Base-by-base conservation (phyloP, 2,888 invertebrate species). In the Sussaba pulchella region DNA sequence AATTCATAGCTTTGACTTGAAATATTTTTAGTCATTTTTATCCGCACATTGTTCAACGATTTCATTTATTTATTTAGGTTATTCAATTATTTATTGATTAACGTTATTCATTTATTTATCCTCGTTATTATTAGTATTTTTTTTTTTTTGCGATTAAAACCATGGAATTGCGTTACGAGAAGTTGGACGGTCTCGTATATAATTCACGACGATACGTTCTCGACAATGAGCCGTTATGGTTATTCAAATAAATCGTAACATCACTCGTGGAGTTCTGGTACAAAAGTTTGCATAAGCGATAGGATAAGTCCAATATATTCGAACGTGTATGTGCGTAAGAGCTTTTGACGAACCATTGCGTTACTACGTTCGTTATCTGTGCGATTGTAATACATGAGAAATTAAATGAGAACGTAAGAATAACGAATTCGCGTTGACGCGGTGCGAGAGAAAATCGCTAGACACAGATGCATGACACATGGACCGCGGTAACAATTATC, bases 401-500 rank as follows among this genome's bases (percentile, higher is more conserved):
- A 52, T 5, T 2, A 24, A 21, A 9, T n/a, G 12, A 47, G 17
- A 47, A 17, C 8, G 17, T 17, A 4, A 5, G 8, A 3, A 17
- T 1, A 47, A 6, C 6, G 10, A 21, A 21, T 19, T 10, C 3
- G 50, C 9, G 9, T 31, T 31, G 36, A 8, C 10, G 50, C 39
- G 14, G 39, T 26, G 31, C 9, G 50, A 70, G 45, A 31, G n/a
- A 31, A 69, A 47, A 19, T 8, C 2, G 26, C 12, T 19, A 24
- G 57, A 41, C 19, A 19, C 76, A 70, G 69, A 76, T 70, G 76
- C 52, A 76, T 14, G 17, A 19, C 75, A 75, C 52, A 61, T 75
- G 75, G 75, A 54, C 61, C 26, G 61, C 50, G 36, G 24, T 31
- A 54, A 63, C 61, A 59, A 74, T 72, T 72, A 63, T 50, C 54